Evolutionary conservation across 2,888 invertebrate species (phyloP), one percentile per base, ranked within the genome.

Genomic region (Blomia tropicalis): DNA sequence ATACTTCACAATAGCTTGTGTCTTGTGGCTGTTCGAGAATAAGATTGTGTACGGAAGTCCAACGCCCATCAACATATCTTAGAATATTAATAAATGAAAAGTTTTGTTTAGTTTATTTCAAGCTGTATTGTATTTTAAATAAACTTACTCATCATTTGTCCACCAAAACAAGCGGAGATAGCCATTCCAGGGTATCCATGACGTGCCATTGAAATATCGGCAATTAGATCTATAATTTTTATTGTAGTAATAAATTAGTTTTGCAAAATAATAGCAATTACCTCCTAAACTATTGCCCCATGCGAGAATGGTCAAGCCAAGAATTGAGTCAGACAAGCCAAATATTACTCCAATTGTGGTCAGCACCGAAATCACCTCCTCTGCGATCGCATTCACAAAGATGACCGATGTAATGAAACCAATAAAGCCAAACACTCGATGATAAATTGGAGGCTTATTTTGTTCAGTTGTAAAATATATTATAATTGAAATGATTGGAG

Each of bases 131-230:
- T 14, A 27, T 47, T 7, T 47, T 47, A 14, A 22, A 47, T 14
- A 14, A 11, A 29, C 58, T 43, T 31, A 62, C 62, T 82, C 69
- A 83, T 80, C 63, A 83, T 73, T 1, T 82, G 83, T 4, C 82
- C 82, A 22, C 82, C 83, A 70, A 81, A 81, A 64, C 82, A 82
- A 0, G 82, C 82, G 0, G 82, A 78, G 69, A 80, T 79, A 0
- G 80, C 82, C 80, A 82, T 82, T 64, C 78, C 75, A 0, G 81
- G 79, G 70, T 77, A 80, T 1, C 83, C 83, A 68, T 78, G 78
- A 59, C 74, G 73, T 0, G 83, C 81, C 68, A 83, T 77, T 5
- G 79, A 72, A 0, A 79, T 70, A 70, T 82, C 79, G 1, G 82
- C 76, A 66, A 83, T 77, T 60, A 80, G 71, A 73, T 81, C 81